A percentile compares a stretch with the other conserved stretches of the same genome.
phyloP scores from a whole-genome alignment of 1,140 invertebrate species.

The Drosophila melanica region DNA sequence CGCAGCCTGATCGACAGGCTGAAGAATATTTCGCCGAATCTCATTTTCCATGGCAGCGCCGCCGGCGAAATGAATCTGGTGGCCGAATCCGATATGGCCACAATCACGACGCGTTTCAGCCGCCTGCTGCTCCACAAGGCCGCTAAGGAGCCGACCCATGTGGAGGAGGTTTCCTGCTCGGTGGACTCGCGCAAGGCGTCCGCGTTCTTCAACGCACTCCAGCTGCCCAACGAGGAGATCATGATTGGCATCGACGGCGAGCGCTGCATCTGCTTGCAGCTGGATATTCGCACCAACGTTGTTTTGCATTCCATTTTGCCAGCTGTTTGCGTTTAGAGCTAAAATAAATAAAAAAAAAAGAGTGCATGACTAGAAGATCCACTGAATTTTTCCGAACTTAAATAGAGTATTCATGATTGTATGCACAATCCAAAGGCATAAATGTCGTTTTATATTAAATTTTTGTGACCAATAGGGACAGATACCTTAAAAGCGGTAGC shows the following conservation, averaged over 20 bases:
- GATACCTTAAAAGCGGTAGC: too few species aligned
- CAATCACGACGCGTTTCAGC: constrained; percentile 91
- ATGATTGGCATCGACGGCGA: constrained; percentile 72
- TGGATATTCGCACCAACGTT: constrained; percentile 69
- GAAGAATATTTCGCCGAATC: constrained; percentile 89
- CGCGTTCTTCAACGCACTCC: constrained; percentile 72
- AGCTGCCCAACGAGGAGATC: constrained; percentile 70
- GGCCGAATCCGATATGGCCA: constrained; percentile 90
- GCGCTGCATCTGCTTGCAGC: constrained; percentile 69
- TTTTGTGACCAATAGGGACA: too few species aligned
- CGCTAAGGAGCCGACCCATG: not conserved
- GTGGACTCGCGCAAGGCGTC: constrained; percentile 78
- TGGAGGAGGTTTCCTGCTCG: constrained; percentile 63
- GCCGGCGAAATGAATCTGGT: constrained; percentile 89
- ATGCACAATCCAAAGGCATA: too few species aligned
- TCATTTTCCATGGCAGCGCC: constrained; percentile 89
- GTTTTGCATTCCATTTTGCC: constrained; percentile 74
- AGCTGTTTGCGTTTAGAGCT: constrained; percentile 67
- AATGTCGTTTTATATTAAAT: too few species aligned
- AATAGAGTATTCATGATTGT: too few species aligned
- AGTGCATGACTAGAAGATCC: too few species aligned
- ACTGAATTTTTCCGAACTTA: too few species aligned
- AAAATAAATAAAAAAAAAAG: too few species aligned
- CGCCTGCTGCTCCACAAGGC: constrained; percentile 84
- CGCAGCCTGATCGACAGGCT: constrained; percentile 91